Evolutionary conservation across 2,888 invertebrate genomes (phyloP).

Genomic region (Onchidella celtica): DNA sequence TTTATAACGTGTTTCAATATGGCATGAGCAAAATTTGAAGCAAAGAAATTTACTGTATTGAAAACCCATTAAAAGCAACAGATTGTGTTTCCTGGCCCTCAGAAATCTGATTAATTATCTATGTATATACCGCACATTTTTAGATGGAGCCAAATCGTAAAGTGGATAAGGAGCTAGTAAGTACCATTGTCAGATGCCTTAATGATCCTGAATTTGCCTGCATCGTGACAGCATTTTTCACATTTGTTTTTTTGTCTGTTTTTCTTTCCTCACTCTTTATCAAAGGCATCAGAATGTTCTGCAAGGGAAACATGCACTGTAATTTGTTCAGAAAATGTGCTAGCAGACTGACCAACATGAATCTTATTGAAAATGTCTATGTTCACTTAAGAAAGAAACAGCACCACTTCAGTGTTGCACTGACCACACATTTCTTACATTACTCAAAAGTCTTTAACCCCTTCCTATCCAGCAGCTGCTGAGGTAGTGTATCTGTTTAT

Average conservation of each 20-base stretch:
- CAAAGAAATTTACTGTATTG: too few species aligned
- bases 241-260: neutral
- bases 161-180: slow-evolving; percentile 90
- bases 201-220: slow-evolving; percentile 27
- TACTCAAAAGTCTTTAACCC: too few species aligned
- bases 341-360: neutral
- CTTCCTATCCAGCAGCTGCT: too few species aligned
- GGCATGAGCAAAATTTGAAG: too few species aligned
- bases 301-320: neutral
- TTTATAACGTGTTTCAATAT: too few species aligned
- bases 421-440: too few species aligned
- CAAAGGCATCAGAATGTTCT: slow-evolving; percentile 34
- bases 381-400: too few species aligned
- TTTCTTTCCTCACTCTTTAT: neutral
- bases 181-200: slow-evolving; percentile 75
- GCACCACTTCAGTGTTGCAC: too few species aligned
- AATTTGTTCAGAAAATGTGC: neutral
- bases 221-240: slow-evolving; percentile 14
- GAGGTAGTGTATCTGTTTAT: too few species aligned
- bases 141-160: slow-evolving; percentile 92
- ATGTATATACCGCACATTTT: slow-evolving; percentile 55
- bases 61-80: too few species aligned
- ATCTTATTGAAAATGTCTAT: too few species aligned
- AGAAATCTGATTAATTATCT: neutral
- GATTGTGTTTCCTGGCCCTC: too few species aligned